These are phyloP conservation scores for Semnornis frantzii DNA, from an alignment of 2,113 vertebrate species.

Conservation along the genomic window DNA sequence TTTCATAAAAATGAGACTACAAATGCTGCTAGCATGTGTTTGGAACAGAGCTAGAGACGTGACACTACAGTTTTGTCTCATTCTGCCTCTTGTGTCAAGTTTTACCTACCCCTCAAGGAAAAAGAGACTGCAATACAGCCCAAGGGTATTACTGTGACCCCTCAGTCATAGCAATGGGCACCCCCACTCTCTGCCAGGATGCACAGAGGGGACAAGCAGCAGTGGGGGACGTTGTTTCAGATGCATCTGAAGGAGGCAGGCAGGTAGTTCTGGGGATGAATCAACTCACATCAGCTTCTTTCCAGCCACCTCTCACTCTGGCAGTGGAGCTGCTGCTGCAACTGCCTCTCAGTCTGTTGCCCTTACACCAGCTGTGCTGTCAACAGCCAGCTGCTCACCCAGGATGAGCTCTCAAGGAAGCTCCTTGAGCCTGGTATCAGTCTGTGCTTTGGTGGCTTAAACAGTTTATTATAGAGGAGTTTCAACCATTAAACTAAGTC, in stretches of 20 bases:
- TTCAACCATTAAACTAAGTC: not conserved
- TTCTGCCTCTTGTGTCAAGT: not conserved
- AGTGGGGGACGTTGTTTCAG: not conserved
- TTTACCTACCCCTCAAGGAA: not conserved
- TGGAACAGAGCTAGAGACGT: not conserved
- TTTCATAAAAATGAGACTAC: not conserved
- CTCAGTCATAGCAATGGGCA: not conserved
- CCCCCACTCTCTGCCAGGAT: not conserved
- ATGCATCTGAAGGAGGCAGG: not conserved
- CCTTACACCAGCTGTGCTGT: not conserved
- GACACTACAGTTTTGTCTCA: not conserved
- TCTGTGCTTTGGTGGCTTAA: not conserved
- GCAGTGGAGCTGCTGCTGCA: not conserved
- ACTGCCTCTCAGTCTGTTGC: not conserved
- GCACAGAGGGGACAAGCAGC: not conserved
- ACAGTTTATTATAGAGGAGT: not conserved
- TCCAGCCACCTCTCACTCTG: not conserved
- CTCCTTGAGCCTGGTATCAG: not conserved
- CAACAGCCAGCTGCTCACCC: not conserved
- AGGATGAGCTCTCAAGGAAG: not conserved
- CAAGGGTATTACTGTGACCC: not conserved
- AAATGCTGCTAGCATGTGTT: not conserved
- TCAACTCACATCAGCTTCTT: not conserved
- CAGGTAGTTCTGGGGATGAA: rapidly evolving
- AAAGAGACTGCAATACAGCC: not conserved